Evolutionary conservation across 2,113 vertebrate genomes (phyloP), one percentile per base, ranked within the genome.

Genomic region (Aptenodytes forsteri): DNA sequence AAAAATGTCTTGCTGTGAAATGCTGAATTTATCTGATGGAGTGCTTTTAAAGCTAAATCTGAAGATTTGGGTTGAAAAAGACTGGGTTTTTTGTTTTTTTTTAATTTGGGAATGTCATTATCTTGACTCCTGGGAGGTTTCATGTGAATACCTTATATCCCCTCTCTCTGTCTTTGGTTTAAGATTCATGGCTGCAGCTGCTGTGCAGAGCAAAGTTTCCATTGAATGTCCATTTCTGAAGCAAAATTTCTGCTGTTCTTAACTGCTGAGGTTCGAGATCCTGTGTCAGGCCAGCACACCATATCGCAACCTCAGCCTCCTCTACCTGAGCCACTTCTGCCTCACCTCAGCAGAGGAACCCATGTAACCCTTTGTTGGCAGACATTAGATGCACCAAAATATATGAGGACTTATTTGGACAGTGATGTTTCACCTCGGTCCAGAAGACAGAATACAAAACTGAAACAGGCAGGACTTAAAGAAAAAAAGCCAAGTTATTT

Each of bases 241-340:
- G 26, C 18, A 83, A 87, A 66, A 59, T n/a, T 36, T 66, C 61
- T 92, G 47, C 26, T 59, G 1, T 64, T 92, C 18, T 38, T 82
- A 67, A 25, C 29, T 89, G 19, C 56, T 64, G 32, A 88, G 62
- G 27, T 49, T 62, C 1, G 2, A 71, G 19, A 36, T 16, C 16
- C 23, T 42, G 25, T 42, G 61, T n/a, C 2, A 5, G 55, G 34
- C 36, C 36, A 71, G 32, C 8, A 58, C 6, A 25, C 20, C 7
- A 6, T 64, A 42, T 11, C 4, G 3, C 26, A 64, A 7, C 32
- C 40, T 85, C 59, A 69, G 40, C 30, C 27, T 65, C 11, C 46
- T 40, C 7, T 44, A 13, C 0, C 2, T n/a, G 40, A 62, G 49
- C 44, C 0, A 0, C 9, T 6, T 2, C 40, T 80, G 46, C 69